These are phyloP conservation scores for Leptopilina boulardi DNA, from an alignment of 1,140 invertebrate species.

Conservation along the genomic window DNA sequence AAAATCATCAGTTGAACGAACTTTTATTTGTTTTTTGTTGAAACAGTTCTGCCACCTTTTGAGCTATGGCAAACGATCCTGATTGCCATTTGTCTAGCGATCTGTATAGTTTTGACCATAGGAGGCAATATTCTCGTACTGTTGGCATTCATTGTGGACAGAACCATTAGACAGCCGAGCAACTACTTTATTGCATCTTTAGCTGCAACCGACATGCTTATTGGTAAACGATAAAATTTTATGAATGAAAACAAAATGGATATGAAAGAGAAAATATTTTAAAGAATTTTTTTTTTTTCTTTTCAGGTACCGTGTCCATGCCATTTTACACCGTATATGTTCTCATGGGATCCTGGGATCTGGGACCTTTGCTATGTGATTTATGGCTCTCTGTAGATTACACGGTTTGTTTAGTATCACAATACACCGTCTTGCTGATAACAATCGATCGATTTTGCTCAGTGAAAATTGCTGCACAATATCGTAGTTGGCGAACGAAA, in stretches of 20 bases:
- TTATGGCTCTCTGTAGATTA: constrained; percentile 99
- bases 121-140: constrained; percentile 98
- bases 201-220: constrained; percentile 98
- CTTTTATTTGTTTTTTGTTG: constrained; percentile 66
- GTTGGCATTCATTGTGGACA: constrained; percentile 96
- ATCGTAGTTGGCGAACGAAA: constrained; percentile 97
- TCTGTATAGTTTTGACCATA: constrained; percentile 94
- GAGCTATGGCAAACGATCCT: constrained; percentile 93
- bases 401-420: constrained; percentile 98
- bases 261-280: not conserved
- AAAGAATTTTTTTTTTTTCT: constrained; percentile 7
- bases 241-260: not conserved
- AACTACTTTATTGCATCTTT: constrained; percentile 99
- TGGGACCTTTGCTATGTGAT: constrained; percentile 97
- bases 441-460: constrained; percentile 99
- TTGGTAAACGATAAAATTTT: constrained; percentile 82
- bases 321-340: constrained; percentile 98
- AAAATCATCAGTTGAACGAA: too few relatives aligned
- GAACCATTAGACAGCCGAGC: constrained; percentile 97
- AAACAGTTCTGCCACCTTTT: constrained; percentile 88
- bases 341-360: constrained; percentile 96
- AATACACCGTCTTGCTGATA: constrained; percentile 99
- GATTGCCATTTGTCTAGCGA: constrained; percentile 91
- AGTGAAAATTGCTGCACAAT: constrained; percentile 98
- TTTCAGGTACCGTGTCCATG: constrained; percentile 92